A percentile compares a stretch with the other conserved stretches of the same genome.
Conservation (phyloP, 2,797 vertebrate species). For the Hybognathus amarus region DNA sequence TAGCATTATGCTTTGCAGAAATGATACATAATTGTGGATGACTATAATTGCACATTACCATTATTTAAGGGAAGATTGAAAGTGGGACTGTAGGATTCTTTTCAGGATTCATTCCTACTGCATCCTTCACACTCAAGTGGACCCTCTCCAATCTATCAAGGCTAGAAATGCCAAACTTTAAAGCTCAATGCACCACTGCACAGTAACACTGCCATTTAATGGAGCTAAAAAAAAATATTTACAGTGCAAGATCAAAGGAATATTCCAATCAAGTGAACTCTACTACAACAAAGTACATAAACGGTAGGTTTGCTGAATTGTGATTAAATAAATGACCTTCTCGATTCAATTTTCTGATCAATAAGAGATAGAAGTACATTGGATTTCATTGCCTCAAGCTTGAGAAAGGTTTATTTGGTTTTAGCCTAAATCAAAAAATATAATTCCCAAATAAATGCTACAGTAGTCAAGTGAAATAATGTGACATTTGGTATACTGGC, state of each 20-base stretch:
- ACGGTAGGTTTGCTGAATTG: slow-evolving; percentile 30
- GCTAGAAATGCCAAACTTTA: slow-evolving; percentile 49
- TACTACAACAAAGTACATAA: slow-evolving; percentile 23
- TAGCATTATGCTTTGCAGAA: not conserved
- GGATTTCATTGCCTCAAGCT: slow-evolving; percentile 38
- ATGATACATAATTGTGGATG: slow-evolving; percentile 10
- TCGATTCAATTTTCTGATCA: slow-evolving; percentile 48
- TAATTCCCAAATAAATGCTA: slow-evolving; percentile 36
- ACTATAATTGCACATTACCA: slow-evolving; percentile 24
- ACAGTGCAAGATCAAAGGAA: slow-evolving; percentile 47
- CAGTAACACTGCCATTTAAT: slow-evolving; percentile 45
- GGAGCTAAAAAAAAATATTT: slow-evolving; percentile 25
- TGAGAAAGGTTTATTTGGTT: slow-evolving; percentile 5
- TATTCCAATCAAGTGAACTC: slow-evolving; percentile 22
- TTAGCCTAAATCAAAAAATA: slow-evolving; percentile 19
- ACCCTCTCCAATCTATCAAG: slow-evolving; percentile 44
- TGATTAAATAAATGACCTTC: slow-evolving; percentile 39
- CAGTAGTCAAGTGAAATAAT: slow-evolving; percentile 28
- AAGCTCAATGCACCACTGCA: slow-evolving; percentile 49
- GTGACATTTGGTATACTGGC: slow-evolving; percentile 9
- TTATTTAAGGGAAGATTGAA: slow-evolving; percentile 25
- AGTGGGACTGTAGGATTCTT: slow-evolving; percentile 7
- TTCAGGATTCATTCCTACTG: slow-evolving; percentile 10
- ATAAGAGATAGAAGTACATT: slow-evolving; percentile 38
- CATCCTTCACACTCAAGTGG: slow-evolving; percentile 35